Conservation (phyloP, 2,113 vertebrate species). For the Glareola pratincola region DNA sequence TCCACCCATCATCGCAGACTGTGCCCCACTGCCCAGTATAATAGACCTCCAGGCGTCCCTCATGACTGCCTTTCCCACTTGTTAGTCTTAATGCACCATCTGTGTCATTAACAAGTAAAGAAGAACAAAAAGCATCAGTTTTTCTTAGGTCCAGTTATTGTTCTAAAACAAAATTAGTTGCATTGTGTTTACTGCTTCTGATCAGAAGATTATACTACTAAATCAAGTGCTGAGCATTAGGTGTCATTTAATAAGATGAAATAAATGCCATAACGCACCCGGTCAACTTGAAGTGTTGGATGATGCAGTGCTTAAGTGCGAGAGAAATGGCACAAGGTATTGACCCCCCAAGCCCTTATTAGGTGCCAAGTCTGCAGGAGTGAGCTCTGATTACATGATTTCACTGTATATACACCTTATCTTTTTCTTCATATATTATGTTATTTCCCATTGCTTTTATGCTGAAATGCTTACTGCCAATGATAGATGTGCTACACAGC, state of each 20-base stretch:
- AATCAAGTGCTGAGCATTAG: background rate
- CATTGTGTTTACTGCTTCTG: background rate
- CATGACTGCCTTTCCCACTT: constrained; percentile 77
- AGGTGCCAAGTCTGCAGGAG: background rate
- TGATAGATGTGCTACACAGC: background rate
- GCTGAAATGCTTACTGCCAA: background rate
- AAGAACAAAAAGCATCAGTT: background rate
- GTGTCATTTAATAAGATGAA: background rate
- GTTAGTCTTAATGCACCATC: constrained; percentile 85
- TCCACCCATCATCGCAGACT: constrained; percentile 92
- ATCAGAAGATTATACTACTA: background rate
- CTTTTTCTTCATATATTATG: background rate
- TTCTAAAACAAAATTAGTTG: background rate
- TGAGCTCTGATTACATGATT: background rate
- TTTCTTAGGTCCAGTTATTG: background rate
- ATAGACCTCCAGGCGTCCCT: constrained; percentile 88
- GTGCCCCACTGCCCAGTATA: constrained; percentile 89
- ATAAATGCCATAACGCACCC: background rate
- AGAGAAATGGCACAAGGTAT: background rate
- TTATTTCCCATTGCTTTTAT: background rate
- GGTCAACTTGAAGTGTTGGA: background rate
- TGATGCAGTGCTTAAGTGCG: background rate
- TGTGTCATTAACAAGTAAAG: constrained; percentile 56
- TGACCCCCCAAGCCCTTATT: background rate
- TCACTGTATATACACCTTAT: background rate